Evolutionary conservation across 1,140 invertebrate genomes (phyloP).

Genomic region (Lasioglossum albipes): DNA sequence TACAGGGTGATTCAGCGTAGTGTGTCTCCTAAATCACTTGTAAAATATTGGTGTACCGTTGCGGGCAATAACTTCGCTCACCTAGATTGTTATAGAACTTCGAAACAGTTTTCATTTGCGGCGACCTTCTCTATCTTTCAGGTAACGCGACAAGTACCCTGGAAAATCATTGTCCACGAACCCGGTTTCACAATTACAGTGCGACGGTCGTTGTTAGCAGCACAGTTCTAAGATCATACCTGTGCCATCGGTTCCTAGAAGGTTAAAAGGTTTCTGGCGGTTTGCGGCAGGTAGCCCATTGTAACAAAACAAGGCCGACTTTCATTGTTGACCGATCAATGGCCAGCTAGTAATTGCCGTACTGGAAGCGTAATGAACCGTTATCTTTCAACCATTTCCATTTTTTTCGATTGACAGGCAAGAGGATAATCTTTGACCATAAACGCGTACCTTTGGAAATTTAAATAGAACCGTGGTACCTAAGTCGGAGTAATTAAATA

Average conservation of each 20-base stretch:
- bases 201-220: neutral
- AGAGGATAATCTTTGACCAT: neutral
- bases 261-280: neutral
- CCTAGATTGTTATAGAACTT: no score
- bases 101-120: no score
- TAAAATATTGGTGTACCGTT: no score
- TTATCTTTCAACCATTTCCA: neutral
- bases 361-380: neutral
- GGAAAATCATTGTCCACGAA: neutral
- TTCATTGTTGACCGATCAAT: neutral
- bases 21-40: no score
- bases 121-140: neutral
- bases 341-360: neutral
- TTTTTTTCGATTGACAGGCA: neutral
- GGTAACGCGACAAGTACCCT: neutral
- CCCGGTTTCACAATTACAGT: neutral
- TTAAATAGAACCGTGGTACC: neutral
- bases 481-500: neutral
- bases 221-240: neutral
- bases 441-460: neutral
- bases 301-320: slow-evolving; percentile 2
- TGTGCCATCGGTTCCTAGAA: neutral
- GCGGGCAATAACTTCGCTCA: no score
- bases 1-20: no score
- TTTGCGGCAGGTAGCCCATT: slow-evolving; percentile 1